Conservation (phyloP, 1,140 invertebrate genomes). For the Aphidius ervi region DNA sequence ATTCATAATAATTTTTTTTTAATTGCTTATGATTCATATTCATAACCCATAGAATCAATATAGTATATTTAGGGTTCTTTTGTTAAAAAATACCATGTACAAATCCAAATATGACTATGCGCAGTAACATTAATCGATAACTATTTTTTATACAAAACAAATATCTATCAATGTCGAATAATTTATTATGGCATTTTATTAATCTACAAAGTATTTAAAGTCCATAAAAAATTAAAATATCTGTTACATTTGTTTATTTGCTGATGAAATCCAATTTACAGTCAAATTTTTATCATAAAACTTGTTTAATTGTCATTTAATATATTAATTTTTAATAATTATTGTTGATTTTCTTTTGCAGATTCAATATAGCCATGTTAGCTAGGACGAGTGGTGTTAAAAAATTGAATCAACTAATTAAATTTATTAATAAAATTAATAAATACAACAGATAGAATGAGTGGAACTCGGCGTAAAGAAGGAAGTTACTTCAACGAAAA, state of each 20-base stretch:
- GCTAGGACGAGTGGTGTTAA: slow-evolving; percentile 49
- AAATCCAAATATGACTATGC: slow-evolving; percentile 10
- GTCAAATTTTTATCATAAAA: too few species aligned
- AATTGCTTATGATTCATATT: slow-evolving; percentile 15
- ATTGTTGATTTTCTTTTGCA: slow-evolving; percentile 32
- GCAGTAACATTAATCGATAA: slow-evolving; percentile 13
- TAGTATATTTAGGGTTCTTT: slow-evolving; percentile 7
- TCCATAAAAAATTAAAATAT: background rate
- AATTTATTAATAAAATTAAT: slow-evolving; percentile 41
- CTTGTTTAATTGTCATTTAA: too few species aligned
- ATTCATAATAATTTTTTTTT: background rate
- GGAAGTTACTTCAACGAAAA: slow-evolving; percentile 55
- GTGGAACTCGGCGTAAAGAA: slow-evolving; percentile 49
- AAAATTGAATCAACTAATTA: slow-evolving; percentile 46
- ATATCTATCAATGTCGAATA: background rate
- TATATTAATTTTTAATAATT: background rate
- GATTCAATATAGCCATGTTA: slow-evolving; percentile 52
- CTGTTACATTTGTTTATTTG: background rate
- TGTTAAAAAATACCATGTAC: slow-evolving; percentile 12
- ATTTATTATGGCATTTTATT: background rate
- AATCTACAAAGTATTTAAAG: background rate
- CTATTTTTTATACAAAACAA: slow-evolving; percentile 5
- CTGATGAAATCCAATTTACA: slow-evolving; percentile 1
- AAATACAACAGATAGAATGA: slow-evolving; percentile 54
- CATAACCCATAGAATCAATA: slow-evolving; percentile 14